phyloP scores from a whole-genome alignment of 2,113 vertebrate species.

The Phrynosoma blainvillii region DNA sequence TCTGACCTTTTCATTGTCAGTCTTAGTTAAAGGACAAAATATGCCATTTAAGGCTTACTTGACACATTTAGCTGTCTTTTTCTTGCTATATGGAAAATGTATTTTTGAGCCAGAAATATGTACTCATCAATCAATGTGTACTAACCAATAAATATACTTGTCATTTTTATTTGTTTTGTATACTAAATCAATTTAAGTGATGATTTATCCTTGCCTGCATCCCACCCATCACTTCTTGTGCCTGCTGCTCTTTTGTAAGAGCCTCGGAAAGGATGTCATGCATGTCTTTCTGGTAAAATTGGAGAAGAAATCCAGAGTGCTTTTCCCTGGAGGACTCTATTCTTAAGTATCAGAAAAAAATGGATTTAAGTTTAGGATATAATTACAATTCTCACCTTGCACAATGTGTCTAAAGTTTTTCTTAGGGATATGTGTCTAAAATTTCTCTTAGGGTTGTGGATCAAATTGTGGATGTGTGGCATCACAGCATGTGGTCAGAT shows the following conservation, averaged over 20 bases:
- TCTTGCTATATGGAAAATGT: not conserved
- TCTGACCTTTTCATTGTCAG: not conserved
- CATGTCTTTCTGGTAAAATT: not conserved
- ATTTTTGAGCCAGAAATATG: not conserved
- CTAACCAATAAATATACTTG: not conserved
- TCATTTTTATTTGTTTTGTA: not conserved
- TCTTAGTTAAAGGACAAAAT: not conserved
- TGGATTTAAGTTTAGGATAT: not conserved
- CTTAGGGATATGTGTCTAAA: not conserved
- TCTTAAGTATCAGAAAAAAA: not conserved
- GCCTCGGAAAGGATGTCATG: not conserved
- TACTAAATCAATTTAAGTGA: not conserved
- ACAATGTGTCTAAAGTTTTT: not conserved
- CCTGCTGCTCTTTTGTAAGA: not conserved
- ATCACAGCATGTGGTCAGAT: not conserved
- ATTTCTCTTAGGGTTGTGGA: not conserved
- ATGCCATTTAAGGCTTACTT: not conserved
- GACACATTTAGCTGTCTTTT: not conserved
- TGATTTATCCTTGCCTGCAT: not conserved
- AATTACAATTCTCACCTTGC: not conserved
- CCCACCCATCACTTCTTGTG: too few relatives aligned
- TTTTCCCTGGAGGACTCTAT: not conserved
- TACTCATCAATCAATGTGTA: not conserved
- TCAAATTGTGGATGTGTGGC: not conserved
- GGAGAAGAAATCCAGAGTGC: not conserved